A percentile compares a stretch with the other conserved stretches of the same genome.
Conservation (phyloP, 2,113 vertebrate species). For the Microtus richardsoni region DNA sequence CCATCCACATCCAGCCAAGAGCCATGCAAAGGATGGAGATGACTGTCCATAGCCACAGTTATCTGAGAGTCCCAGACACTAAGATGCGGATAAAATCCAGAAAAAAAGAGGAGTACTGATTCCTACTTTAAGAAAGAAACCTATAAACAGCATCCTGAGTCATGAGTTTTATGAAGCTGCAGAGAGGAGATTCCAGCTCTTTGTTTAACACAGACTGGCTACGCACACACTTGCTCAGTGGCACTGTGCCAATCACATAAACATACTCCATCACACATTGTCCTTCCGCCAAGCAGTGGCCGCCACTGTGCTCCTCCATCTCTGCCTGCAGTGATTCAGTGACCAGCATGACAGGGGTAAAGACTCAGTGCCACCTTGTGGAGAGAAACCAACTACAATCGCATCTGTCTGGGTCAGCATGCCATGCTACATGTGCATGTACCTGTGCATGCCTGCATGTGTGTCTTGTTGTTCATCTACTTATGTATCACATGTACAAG, state of each 20-base stretch:
- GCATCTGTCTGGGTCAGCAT: background rate
- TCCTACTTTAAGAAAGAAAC: background rate
- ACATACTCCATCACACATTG: background rate
- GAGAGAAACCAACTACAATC: background rate
- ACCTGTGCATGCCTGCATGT: background rate
- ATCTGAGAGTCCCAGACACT: background rate
- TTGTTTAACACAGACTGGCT: background rate
- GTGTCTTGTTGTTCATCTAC: background rate
- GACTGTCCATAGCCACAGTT: fast-evolving
- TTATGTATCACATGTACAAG: background rate
- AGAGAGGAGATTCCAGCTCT: background rate
- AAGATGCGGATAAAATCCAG: background rate
- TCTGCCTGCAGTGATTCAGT: background rate
- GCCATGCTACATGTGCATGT: background rate
- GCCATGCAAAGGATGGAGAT: background rate
- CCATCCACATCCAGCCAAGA: too few relatives aligned
- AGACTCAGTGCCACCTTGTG: background rate
- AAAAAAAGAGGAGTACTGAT: background rate
- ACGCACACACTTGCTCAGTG: background rate
- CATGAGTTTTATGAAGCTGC: too few relatives aligned
- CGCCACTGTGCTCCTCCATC: background rate
- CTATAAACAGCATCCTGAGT: background rate
- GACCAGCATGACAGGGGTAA: background rate
- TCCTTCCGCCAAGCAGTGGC: background rate
- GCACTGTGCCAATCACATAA: background rate